A percentile compares a stretch with the other conserved stretches of the same genome.
Conservation (phyloP, 2,888 invertebrate genomes). For the Cheilosia impressa region DNA sequence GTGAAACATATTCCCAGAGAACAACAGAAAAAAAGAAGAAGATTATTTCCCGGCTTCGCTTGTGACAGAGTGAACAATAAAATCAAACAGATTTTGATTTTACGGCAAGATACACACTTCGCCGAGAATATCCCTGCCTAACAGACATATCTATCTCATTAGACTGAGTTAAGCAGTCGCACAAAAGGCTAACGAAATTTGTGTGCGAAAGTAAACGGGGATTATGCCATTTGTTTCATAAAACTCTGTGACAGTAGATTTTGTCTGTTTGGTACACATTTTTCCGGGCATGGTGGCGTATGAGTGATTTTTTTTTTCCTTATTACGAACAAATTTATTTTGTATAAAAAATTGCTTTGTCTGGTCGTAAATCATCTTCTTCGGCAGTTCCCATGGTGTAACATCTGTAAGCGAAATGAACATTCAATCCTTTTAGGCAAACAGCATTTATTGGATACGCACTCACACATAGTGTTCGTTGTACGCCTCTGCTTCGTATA, state of each 20-base stretch:
- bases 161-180: slow-evolving; percentile 12
- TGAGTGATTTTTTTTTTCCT: slow-evolving; percentile 7
- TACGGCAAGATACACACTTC: slow-evolving; percentile 20
- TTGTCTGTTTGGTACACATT: neutral
- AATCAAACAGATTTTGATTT: slow-evolving; percentile 35
- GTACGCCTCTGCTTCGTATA: neutral
- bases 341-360: too few species aligned
- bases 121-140: slow-evolving; percentile 6
- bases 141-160: slow-evolving; percentile 40
- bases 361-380: neutral
- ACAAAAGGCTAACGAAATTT: slow-evolving; percentile 12
- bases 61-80: slow-evolving; percentile 22
- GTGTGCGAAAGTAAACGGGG: slow-evolving; percentile 4
- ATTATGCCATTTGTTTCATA: slow-evolving; percentile 20
- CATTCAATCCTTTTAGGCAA: slow-evolving; percentile 35
- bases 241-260: slow-evolving; percentile 23
- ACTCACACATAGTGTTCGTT: slow-evolving; percentile 7
- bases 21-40: neutral
- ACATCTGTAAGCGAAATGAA: slow-evolving; percentile 29
- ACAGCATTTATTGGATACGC: slow-evolving; percentile 19
- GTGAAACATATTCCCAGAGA: slow-evolving; percentile 11
- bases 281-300: slow-evolving; percentile 1
- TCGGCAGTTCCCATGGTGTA: neutral
- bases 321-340: too few species aligned
- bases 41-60: slow-evolving; percentile 8